phyloP scores from a whole-genome alignment of 2,888 invertebrate species.

The Lepidochrysops patricia region DNA sequence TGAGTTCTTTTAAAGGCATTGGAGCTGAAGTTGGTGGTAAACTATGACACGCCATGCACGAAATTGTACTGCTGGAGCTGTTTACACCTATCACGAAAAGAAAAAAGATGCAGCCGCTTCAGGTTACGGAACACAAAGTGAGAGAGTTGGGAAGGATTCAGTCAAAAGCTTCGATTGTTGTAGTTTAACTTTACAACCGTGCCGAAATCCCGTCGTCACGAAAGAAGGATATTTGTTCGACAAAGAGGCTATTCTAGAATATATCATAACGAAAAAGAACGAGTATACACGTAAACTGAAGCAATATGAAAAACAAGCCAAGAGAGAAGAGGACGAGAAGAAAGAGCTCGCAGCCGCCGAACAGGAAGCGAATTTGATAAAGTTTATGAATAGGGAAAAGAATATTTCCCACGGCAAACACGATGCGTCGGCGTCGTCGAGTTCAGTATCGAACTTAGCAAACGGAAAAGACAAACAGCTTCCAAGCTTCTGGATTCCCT shows the following conservation, averaged over 20 bases:
- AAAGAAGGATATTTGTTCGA: conserved; percentile 95
- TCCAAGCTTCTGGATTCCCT: conserved; percentile 98
- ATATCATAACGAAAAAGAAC: conserved; percentile 94
- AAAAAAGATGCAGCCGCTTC: conserved; percentile 95
- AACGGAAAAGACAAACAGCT: conserved; percentile 85
- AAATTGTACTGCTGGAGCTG: conserved; percentile 98
- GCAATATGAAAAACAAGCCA: conserved; percentile 91
- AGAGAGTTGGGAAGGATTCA: conserved; percentile 94
- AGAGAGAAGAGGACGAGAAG: conserved; percentile 81
- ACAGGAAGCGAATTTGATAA: conserved; percentile 81
- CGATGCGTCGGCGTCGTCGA: conserved; percentile 36
- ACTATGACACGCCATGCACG: conserved; percentile 95
- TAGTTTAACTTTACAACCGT: conserved; percentile 96
- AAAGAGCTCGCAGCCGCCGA: conserved; percentile 82
- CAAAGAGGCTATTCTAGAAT: conserved; percentile 96
- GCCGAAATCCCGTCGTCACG: conserved; percentile 89
- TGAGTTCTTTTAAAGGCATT: too few species aligned
- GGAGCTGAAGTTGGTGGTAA: too few species aligned
- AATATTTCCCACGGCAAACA: conserved; percentile 75
- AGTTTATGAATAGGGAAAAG: conserved; percentile 88
- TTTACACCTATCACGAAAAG: conserved; percentile 98
- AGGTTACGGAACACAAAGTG: conserved; percentile 91
- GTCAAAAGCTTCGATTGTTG: conserved; percentile 96
- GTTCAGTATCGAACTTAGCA: conserved; percentile 85
- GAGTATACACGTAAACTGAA: conserved; percentile 92